Conservation (phyloP, 64 coral and sea anemone species). For the Stylophora pistillata region DNA sequence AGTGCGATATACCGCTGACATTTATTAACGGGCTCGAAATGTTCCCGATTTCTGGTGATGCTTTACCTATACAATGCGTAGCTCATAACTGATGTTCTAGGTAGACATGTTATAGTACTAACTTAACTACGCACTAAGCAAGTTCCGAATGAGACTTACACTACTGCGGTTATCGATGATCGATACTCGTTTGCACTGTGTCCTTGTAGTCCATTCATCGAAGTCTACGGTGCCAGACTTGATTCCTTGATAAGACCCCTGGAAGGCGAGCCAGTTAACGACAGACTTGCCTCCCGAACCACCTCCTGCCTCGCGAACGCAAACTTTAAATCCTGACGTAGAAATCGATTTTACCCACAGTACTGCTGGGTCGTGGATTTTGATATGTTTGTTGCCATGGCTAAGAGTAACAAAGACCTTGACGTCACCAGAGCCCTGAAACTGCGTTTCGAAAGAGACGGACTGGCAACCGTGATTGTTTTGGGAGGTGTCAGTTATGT, state of each 20-base stretch:
- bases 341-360: conserved; percentile 56
- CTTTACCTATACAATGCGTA: no score
- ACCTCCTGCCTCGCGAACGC: conserved; percentile 46
- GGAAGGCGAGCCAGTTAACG: conserved; percentile 66
- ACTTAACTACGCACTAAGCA: no score
- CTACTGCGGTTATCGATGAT: not conserved
- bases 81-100: no score
- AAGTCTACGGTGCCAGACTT: conserved; percentile 31
- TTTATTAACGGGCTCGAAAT: no score
- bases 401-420: conserved; percentile 30
- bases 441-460: conserved; percentile 16
- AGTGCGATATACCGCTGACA: no score
- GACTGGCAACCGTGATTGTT: conserved; percentile 36
- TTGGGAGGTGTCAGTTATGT: not conserved
- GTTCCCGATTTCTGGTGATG: no score
- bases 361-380: conserved; percentile 45
- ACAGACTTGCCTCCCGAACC: conserved; percentile 40
- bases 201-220: conserved; percentile 25
- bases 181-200: conserved; percentile 23
- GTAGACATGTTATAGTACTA: no score
- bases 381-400: conserved; percentile 26
- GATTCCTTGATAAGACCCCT: not conserved
- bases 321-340: conserved; percentile 30
- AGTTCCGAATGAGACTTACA: not conserved
- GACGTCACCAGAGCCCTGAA: not conserved